Base-by-base conservation (phyloP, 2,888 invertebrate genomes). In the Desoria tigrina region DNA sequence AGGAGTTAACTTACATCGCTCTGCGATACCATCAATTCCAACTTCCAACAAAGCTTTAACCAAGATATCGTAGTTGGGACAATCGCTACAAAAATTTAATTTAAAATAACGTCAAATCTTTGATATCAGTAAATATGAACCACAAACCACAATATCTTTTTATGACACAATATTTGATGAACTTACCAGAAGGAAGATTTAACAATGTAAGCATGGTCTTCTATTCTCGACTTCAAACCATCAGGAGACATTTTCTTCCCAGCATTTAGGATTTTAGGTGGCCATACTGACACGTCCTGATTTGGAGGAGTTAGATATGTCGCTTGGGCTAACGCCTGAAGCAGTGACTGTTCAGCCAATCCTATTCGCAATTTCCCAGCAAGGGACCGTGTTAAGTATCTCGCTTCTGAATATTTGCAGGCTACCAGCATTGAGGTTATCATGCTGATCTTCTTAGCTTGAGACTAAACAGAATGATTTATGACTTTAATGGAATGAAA, bases 351-450 rank as follows among this genome's bases (percentile, higher is more conserved):
- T 79, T 99, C 99, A 0, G 98, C 99, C 64, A 99, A 83, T 0
- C 98, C 98, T 76, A 99, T 94, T 54, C 99, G 85, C 63, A 99
- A 83, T 82, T 98, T 99, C 28, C 98, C 98, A 67, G 91, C 88
- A 23, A 97, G 80, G 0, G 94, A 94, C 73, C 97, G 84, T 60
- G 96, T 92, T 18, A 98, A 83, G 79, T 89, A 98, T 60, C 92
- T 85, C 0, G 96, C 92, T 81, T 98, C 97, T 0, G 87, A 87
- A 67, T 88, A 84, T 54, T 90, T 86, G 79, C 96, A 96, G 0
- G 97, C 94, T 0, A 97, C 93, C 79, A 97, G 91, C 80, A 99
- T 84, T 0, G 89, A 85, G 78, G 96, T 92, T 73, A 99, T 96
- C 79, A 90, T 90, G 76, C 90, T 89, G 2, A 93, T 87, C 82